Base-by-base conservation (phyloP, 2,888 invertebrate species). In the Macrophya alboannulata region DNA sequence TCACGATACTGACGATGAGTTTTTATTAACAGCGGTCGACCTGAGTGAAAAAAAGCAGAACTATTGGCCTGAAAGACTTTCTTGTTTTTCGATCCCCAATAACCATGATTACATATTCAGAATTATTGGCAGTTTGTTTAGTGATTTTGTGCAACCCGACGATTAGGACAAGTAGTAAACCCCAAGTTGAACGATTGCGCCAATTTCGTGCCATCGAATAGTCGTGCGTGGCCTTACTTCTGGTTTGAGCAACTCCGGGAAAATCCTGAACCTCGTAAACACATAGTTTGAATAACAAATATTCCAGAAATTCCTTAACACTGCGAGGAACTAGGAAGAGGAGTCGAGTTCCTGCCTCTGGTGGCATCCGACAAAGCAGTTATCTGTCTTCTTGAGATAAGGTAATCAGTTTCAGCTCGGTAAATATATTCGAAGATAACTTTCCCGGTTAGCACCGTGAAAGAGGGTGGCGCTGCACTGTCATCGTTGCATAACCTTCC, bases 331-430 rank as follows among this genome's bases (percentile, higher is more conserved):
- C 31, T 31, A 65, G 31, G 5, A 37, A 37, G 6, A 37, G 37
- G 17, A 15, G 68, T 37, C 37, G 17, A 17, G 68, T 17, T n/a
- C 15, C 55, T 55, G n/a, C n/a, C 55, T 55, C 55, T 45, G 45
- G 21, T 74, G 21, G 9, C 43, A 45, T 74, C 4, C 9, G 45
- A 43, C 12, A 45, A 45, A 45, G 45, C 15, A 17, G 72, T 45
- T 31, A 12, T 45, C 43, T 74, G 21, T 45, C 45, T 45, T 45
- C 45, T 43, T 43, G 43, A 45, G 21, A 74, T 21, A 17, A 77
- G n/a, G 40, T 37, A 55, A 77, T 77, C 77, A 55, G 55, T 77
- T 77, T 40, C 77, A 55, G 55, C 31, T 55, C 55, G 55, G 77
- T 77, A 77, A 77, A 77, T 55, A 77, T 55, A 55, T 77, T 74